Evolutionary conservation across 2,797 vertebrate genomes (phyloP), one percentile per base, ranked within the genome.

Genomic region (Buphagus erythrorhynchus): DNA sequence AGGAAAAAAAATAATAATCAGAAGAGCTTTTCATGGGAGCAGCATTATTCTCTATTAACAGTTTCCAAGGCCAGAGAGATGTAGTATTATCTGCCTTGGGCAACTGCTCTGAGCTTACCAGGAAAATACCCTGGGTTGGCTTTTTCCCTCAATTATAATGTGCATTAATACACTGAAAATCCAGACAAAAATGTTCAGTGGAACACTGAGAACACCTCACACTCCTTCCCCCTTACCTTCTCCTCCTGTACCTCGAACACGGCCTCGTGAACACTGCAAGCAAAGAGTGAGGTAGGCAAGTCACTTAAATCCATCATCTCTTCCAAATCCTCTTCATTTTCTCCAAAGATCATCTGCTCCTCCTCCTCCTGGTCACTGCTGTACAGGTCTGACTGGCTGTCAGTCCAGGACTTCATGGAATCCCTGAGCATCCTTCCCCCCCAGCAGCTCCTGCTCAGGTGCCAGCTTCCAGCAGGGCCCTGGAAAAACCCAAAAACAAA

Each of bases 251-350:
- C 98, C 88, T 99, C 98, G 19, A 99, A 99, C 88, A 99, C 99
- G 0, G 98, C 97, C 77, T 99, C 98, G 0, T 99, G 99, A 69
- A 99, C 98, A 8, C 98, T 97, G 97, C 99, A 99, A 19, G 99
- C 99, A 85, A 99, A 99, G 16, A 99, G 98, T 1, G 99, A 98
- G n/a, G 98, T 98, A 91, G 99, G 99, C 87, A 99, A 97, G 95
- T 99, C 99, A 42, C 99, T 99, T 49, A 99, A 97, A 97, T 99
- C 99, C 99, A 99, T 99, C 98, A 99, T 99, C 97, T 99, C 99
- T 75, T 99, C 98, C 43, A 98, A 97, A 58, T 98, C 98, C 5
- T 98, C 98, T 36, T 99, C 98, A 88, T 99, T 99, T 93, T 99
- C 98, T 4, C 97, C 98, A 97, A 99, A 99, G 79, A 99, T 98